These are phyloP conservation scores for Gephyroberyx darwinii DNA, from an alignment of 2,797 vertebrate species.

Conservation along the genomic window DNA sequence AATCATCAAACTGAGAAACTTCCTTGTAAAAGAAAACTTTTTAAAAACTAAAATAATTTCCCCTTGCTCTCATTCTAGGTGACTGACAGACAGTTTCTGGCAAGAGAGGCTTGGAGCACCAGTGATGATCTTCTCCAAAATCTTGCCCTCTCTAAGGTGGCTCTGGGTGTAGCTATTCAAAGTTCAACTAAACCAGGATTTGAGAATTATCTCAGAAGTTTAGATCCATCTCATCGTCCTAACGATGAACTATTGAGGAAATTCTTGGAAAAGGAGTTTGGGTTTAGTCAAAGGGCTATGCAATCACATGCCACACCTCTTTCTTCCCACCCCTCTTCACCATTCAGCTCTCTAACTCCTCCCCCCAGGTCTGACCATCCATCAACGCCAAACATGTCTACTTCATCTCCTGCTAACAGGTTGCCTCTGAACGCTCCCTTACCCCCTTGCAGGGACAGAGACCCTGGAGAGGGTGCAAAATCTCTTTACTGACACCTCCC, in stretches of 20 bases:
- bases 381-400: slow-evolving; percentile 12
- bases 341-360: neutral
- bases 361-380: neutral
- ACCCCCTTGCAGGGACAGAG: slow-evolving; percentile 72
- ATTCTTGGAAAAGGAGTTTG: slow-evolving; percentile 77
- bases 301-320: neutral
- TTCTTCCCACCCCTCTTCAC: neutral
- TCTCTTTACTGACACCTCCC: slow-evolving; percentile 73
- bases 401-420: neutral
- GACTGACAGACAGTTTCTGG: slow-evolving; percentile 78
- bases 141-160: slow-evolving; percentile 58
- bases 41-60: no score
- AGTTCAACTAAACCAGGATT: slow-evolving; percentile 77
- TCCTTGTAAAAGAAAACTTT: no score
- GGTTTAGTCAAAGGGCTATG: slow-evolving; percentile 56
- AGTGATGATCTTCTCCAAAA: slow-evolving; percentile 69
- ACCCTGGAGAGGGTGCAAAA: slow-evolving; percentile 62
- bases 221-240: slow-evolving; percentile 68
- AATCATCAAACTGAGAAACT: neutral
- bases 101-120: slow-evolving; percentile 83
- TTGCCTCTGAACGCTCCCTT: slow-evolving; percentile 12
- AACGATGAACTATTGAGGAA: slow-evolving; percentile 66
- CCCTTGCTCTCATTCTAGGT: slow-evolving; percentile 48
- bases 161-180: slow-evolving; percentile 80
- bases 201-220: slow-evolving; percentile 63